Evolutionary conservation across 2,888 invertebrate species (phyloP), one percentile per base, ranked within the genome.

Genomic region (Lochmaea capreae): DNA sequence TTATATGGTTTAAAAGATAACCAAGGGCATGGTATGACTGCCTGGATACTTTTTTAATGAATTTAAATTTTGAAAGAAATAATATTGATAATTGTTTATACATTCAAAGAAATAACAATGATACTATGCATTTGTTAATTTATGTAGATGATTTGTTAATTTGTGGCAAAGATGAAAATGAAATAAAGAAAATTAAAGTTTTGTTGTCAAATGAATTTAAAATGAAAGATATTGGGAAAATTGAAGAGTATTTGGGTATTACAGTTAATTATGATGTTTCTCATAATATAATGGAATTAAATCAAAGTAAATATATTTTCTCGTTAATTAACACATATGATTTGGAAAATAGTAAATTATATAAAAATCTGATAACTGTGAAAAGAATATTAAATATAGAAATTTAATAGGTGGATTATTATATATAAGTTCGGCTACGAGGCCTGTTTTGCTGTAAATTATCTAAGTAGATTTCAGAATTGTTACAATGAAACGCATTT

Each of bases 1-100:
- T 22, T 22, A 22, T 22, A 22, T 22, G 22, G 22, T 22, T 71
- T 79, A 26, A 76, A 67, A 58, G 73, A 80, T 74, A 70, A n/a
- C 70, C 70, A 11, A 70, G 70, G 80, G 42, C 42, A 10, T 42
- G 42, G 79, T 74, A 79, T 72, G 73, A 78, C 6, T 78, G 77
- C 74, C 75, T 80, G 67, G 58, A 79, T 73, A 49, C 68, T 11
- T 77, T 67, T 73, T 58, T 78, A 63, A 46, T 52, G 57, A 52
- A 54, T 42, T 3, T 71, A 57, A 58, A 62, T 18, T 78, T 78
- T 72, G 22, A 52, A 33, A 76, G 71, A 61, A 71, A 70, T 63
- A 54, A 71, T 12, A 42, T 61, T 65, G 75, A 78, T 54, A 57
- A 46, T 57, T 78, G 74, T 73, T 71, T 78, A 66, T 75, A 78